These are phyloP conservation scores for Peromyscus maniculatus DNA, from an alignment of 2,113 vertebrate genomes.

Conservation along the genomic window DNA sequence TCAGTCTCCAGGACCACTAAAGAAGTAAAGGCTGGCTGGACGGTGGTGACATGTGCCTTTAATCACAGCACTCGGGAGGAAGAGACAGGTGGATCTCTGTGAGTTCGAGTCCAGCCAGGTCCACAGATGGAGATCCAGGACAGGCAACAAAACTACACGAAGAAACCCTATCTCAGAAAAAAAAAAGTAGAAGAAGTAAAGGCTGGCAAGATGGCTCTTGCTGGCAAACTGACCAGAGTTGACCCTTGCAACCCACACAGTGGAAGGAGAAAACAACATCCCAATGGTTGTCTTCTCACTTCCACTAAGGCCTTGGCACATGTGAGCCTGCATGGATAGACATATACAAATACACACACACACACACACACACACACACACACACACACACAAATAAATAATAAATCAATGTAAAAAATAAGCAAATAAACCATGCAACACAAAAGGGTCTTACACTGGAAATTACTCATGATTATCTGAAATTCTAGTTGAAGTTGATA, in stretches of 20 bases:
- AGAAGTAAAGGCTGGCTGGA: background rate
- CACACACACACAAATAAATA: background rate
- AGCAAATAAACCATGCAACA: background rate
- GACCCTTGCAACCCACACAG: background rate
- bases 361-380: background rate
- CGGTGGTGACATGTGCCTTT: too few relatives aligned
- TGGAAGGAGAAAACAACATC: background rate
- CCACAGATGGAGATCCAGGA: too few relatives aligned
- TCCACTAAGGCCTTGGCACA: background rate
- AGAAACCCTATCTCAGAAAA: too few relatives aligned
- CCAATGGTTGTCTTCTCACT: background rate
- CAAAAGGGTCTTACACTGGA: background rate
- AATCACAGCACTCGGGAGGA: too few relatives aligned
- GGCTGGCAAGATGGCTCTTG: background rate
- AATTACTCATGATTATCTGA: background rate
- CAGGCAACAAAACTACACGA: too few relatives aligned
- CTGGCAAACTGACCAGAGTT: background rate
- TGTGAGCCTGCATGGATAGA: background rate
- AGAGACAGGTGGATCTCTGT: too few relatives aligned
- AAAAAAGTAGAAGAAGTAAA: too few relatives aligned
- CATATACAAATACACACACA: background rate
- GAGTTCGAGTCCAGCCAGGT: too few relatives aligned
- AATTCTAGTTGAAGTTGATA: background rate
- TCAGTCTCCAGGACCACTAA: background rate
- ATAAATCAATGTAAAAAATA: background rate